Base-by-base conservation (phyloP, 2,888 invertebrate species). In the Zaprionus bogoriensis region DNA sequence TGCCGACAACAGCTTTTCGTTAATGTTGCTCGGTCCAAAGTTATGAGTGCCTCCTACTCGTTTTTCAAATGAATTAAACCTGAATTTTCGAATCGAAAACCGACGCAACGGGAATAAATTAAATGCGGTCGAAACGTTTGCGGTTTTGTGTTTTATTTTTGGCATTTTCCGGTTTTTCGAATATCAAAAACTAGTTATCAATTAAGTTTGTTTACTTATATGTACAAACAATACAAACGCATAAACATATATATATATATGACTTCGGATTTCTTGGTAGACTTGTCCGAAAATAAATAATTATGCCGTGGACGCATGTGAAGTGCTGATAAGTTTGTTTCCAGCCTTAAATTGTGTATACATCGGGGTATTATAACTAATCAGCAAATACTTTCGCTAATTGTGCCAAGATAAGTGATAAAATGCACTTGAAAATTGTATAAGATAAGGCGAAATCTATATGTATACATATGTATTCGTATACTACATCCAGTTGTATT, bases 321-420 rank as follows among this genome's bases (percentile, higher is more conserved):
- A 47, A 38, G 25, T 64, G 25, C 51, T 55, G 59, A 67, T 58
- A 59, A 67, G 51, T 52, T 63, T 22, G 53, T 44, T 22, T 25
- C 7, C 1, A 47, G 39, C 44, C 23, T 67, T 39, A 58, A 63
- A 71, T 46, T 41, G 50, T 57, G 57, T 67, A 42, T 32, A 46
- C 46, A 14, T 55, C 14, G 7, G 63, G 41, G 25, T 52, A 63
- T 51, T 54, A 46, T 28, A 57, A 38, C 14, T 67, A 62, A 75
- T 75, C 75, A 64, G 42, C 30, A 74, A 73, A 75, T 77, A 67
- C 61, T 77, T 75, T 74, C 23, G 60, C 46, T 65, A 70, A 76
- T 74, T 74, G 32, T 48, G 27, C 32, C 9, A 27, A 58, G 77
- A 75, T 77, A 77, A 61, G 63, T 36, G 45, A 12, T 17, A 27